Evolutionary conservation across 2,113 vertebrate genomes (phyloP), one percentile per base, ranked within the genome.

Genomic region (Pomatostomus ruficeps): DNA sequence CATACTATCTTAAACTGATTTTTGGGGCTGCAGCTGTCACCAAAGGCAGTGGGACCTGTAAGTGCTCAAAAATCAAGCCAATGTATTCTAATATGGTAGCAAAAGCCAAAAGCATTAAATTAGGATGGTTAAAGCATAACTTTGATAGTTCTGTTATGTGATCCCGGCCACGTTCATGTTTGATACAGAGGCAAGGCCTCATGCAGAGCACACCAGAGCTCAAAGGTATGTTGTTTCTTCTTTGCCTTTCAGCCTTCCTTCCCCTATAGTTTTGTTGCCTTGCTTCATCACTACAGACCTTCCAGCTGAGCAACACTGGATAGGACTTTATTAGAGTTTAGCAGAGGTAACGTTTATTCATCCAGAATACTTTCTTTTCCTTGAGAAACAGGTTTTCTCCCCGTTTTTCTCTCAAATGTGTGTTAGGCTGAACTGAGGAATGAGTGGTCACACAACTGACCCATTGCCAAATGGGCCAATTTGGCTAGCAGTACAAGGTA

Each of bases 51-150:
- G 85, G 85, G 90, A 93, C 72, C 51, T 84, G 65, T 88, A 91
- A 59, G 78, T 80, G 43, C 75, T 92, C 95, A 89, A 94, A 96
- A 96, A 88, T 52, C 40, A 88, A 95, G 52, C 63, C 82, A 84
- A 10, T 65, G 42, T 77, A 77, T 93, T 71, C 68, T 52, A 61
- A 91, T 51, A 42, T 42, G 61, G 22, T 48, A 90, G 75, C 77
- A 88, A 84, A 86, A 90, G 65, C 72, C 72, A 77, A 94, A 90
- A 19, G 42, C 2, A 0, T 79, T 57, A n/a, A 90, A 84, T 83
- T 63, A 86, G 85, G n/a, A 49, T 78, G 43, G 51, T 75, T 88
- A 90, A 91, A 94, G 52, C 57, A 40, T 75, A 83, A 66, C 36
- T 91, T 74, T 74, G 66, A 35, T 78, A 67, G 43, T 38, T 87